Conservation (phyloP, 2,888 invertebrate genomes). For the Sphaerophoria rueppellii region DNA sequence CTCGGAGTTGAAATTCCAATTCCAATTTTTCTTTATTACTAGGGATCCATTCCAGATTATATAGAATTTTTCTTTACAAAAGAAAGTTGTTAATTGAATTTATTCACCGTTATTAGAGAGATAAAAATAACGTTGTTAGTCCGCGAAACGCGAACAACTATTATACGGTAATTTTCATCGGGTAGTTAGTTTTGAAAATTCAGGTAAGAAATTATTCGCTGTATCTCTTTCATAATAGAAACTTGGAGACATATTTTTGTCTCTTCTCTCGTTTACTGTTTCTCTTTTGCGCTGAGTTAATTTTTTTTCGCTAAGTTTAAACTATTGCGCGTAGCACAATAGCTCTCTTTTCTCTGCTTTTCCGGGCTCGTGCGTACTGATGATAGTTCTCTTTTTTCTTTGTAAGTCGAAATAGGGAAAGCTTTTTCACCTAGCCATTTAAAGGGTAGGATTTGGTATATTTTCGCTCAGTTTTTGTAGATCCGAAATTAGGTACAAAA, state of each 20-base stretch:
- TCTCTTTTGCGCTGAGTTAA: background rate
- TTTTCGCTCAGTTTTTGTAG: conserved; percentile 69
- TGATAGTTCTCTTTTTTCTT: conserved; percentile 14
- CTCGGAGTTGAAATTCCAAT: background rate
- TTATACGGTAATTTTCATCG: conserved; percentile 51
- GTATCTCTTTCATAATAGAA: conserved; percentile 49
- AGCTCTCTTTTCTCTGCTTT: background rate
- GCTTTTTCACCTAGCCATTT: conserved; percentile 40
- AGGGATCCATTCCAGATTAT: conserved; percentile 42
- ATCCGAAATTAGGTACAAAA: conserved; percentile 64
- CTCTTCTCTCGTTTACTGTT: no score
- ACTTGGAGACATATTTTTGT: conserved; percentile 13
- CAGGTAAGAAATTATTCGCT: conserved; percentile 61
- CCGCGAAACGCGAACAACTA: conserved; percentile 73
- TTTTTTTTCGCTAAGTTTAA: conserved; percentile 29
- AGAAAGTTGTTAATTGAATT: background rate
- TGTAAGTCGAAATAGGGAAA: conserved; percentile 1
- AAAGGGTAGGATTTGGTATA: conserved; percentile 25
- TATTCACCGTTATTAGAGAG: conserved; percentile 17
- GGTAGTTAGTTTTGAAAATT: conserved; percentile 49
- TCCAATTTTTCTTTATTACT: conserved; percentile 2
- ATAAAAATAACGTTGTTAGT: conserved; percentile 60
- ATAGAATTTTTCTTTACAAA: background rate
- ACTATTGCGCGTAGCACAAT: conserved; percentile 23
- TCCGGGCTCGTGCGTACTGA: conserved; percentile 30